These are phyloP conservation scores for Plagiodera versicolora DNA, from an alignment of 2,888 invertebrate species.

Conservation along the genomic window DNA sequence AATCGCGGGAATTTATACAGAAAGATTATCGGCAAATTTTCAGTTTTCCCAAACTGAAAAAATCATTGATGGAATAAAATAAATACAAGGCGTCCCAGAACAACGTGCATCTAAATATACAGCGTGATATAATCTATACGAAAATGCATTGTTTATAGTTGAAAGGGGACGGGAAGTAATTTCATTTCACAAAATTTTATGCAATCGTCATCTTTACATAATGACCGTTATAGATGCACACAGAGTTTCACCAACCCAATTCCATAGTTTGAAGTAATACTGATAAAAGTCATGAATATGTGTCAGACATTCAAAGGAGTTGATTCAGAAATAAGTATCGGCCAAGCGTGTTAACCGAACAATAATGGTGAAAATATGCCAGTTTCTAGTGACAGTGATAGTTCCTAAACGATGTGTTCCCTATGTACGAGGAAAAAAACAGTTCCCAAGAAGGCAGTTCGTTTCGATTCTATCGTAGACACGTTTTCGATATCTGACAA, in stretches of 20 bases:
- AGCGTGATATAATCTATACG: no score
- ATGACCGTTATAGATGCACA: not conserved
- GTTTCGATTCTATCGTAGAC: constrained; percentile 65
- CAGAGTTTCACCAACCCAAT: not conserved
- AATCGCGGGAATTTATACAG: no score
- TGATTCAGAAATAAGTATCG: not conserved
- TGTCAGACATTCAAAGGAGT: not conserved
- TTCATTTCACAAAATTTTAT: no score
- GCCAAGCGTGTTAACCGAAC: not conserved
- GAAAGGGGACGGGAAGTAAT: no score
- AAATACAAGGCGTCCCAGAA: no score
- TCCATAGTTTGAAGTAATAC: not conserved
- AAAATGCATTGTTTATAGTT: no score
- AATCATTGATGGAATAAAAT: no score
- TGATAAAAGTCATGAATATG: constrained; percentile 1
- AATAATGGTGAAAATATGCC: constrained; percentile 51
- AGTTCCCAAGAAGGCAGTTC: constrained; percentile 61
- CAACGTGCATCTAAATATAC: no score
- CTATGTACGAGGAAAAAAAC: constrained; percentile 62
- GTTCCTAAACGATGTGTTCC: constrained; percentile 61
- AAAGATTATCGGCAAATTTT: no score
- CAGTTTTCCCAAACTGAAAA: no score
- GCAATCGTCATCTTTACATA: not conserved
- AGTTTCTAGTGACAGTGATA: constrained; percentile 52
- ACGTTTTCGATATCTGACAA: constrained; percentile 63